Evolutionary conservation across 2,113 vertebrate genomes (phyloP).

Genomic region (Eurypyga helias): DNA sequence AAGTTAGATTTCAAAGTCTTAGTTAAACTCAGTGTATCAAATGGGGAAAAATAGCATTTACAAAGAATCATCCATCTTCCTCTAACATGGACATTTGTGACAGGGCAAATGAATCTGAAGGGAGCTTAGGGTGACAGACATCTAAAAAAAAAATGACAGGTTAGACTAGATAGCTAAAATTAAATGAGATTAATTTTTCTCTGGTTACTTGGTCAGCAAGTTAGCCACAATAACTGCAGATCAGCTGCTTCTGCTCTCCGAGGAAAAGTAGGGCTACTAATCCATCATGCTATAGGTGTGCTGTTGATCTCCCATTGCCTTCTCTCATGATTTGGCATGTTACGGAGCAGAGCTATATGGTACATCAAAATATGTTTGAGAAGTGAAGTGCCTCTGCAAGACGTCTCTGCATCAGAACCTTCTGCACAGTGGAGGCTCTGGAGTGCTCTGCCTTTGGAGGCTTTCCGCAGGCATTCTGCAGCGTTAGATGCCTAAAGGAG

Average conservation of each 20-base stretch:
- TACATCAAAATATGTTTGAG: slow-evolving; percentile 15
- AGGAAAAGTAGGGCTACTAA: neutral
- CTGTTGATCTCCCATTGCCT: neutral
- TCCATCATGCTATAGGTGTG: neutral
- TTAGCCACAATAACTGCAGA: neutral
- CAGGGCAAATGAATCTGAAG: neutral
- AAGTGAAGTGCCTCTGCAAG: slow-evolving; percentile 12
- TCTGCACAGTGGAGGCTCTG: neutral
- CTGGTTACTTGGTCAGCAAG: neutral
- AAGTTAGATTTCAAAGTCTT: slow-evolving; percentile 22
- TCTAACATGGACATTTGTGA: neutral
- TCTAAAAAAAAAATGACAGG: neutral
- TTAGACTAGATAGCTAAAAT: neutral
- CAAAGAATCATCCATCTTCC: neutral
- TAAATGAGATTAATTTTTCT: neutral
- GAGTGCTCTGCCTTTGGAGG: neutral
- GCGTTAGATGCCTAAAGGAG: neutral
- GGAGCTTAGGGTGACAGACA: neutral
- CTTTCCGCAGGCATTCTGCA: neutral
- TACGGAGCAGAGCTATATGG: neutral
- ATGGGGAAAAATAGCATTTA: neutral
- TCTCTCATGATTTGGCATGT: neutral
- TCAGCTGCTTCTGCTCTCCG: neutral
- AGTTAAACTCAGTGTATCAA: neutral
- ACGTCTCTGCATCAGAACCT: neutral